These are phyloP conservation scores for Tinamus guttatus DNA, from an alignment of 2,113 vertebrate species.

Conservation along the genomic window DNA sequence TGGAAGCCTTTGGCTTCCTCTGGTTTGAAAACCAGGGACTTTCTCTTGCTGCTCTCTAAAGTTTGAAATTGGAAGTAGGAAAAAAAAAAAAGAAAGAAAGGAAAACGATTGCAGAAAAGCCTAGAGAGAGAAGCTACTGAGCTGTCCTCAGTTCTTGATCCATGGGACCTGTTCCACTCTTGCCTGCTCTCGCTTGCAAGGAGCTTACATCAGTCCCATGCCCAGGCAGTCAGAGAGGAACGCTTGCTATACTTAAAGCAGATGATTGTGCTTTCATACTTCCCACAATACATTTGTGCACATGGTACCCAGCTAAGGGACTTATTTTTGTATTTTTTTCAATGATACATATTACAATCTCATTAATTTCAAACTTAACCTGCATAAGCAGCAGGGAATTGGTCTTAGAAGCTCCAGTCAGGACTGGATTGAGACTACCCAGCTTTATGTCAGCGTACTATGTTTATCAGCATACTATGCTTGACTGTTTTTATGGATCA, in stretches of 20 bases:
- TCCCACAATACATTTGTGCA: accelerated
- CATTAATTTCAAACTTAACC: neutral
- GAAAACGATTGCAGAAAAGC: neutral
- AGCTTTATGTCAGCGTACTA: neutral
- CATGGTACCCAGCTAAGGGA: neutral
- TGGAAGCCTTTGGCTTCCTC: neutral
- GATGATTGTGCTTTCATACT: neutral
- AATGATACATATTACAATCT: neutral
- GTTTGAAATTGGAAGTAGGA: neutral
- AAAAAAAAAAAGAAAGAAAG: neutral
- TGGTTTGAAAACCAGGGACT: neutral
- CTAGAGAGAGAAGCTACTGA: neutral
- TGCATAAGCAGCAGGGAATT: neutral
- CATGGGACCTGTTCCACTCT: neutral
- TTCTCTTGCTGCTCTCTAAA: neutral
- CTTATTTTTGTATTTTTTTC: neutral
- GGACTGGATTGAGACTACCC: neutral
- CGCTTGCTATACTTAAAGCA: neutral
- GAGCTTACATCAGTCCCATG: neutral
- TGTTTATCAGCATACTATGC: constrained; percentile 7
- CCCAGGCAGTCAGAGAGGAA: neutral
- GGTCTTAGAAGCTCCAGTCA: neutral
- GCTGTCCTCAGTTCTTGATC: neutral
- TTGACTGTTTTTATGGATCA: constrained; percentile 49
- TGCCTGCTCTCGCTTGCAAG: neutral